Base-by-base conservation (phyloP, 2,888 invertebrate genomes). In the Zonitis immaculata region DNA sequence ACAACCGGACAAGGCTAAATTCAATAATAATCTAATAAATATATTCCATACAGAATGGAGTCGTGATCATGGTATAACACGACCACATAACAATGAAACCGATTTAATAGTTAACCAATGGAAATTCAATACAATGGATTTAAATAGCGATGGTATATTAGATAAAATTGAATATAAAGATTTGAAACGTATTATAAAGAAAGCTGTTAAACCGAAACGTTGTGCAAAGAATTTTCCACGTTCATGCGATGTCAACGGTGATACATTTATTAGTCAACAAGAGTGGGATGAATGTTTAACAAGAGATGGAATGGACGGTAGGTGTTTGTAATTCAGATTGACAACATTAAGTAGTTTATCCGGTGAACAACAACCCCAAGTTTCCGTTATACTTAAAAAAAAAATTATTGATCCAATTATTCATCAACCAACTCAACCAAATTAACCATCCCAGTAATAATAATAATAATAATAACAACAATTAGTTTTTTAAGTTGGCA, bases 221-320 rank as follows among this genome's bases (percentile, higher is more conserved):
- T 96, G 96, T 77, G 91, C 95, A 44, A 87, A 90, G 67, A 86
- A 87, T 32, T 95, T 96, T 80, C 87, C 91, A 16, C 86, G 88
- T 62, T 87, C 87, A 65, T 96, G 96, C 77, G 95, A 96, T 76
- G 80, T 84, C 49, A 86, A 95, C 76, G 81, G 83, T 48, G 89
- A 96, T 76, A 84, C 87, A 44, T 83, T 82, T 66, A 86, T 96
- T 58, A 85, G 88, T 27, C 82, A 84, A 56, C 78, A 80, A 51
- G 96, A 96, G 76, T 96, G 95, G 95, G 83, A 83, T 43, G 82
- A 86, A 54, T 96, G 96, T 76, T 81, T 96, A 35, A 87, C 88
- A 53, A 82, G 83, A 49, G 88, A 91, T 56, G 87, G 88, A 72
- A 85, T 87, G 77, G 88, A 88, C 80, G 87, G 91, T 91, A 85